Evolutionary conservation across 2,113 vertebrate genomes (phyloP).

Genomic region (Atherinomorus stipes): DNA sequence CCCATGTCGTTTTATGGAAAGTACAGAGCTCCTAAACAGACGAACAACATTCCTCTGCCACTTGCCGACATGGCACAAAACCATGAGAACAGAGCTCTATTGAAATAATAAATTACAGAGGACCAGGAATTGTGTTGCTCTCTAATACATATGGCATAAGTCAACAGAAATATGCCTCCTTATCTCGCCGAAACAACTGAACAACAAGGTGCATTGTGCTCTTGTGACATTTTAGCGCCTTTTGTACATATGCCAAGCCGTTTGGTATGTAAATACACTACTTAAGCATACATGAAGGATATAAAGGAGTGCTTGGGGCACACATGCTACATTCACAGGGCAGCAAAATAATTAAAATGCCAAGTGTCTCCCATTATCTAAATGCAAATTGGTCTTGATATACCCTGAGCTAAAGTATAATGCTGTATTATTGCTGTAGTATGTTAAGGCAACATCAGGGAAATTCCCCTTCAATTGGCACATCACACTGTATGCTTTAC

Average conservation of each 20-base stretch:
- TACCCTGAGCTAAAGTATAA: constrained; percentile 70
- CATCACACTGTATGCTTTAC: constrained; percentile 30
- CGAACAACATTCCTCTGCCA: constrained; percentile 58
- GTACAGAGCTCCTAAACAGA: constrained; percentile 56
- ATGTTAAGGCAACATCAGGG: constrained; percentile 25
- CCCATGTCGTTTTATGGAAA: constrained; percentile 63
- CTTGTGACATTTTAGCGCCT: constrained; percentile 65
- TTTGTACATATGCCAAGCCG: constrained; percentile 61
- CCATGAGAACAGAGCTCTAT: constrained; percentile 36
- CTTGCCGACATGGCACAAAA: constrained; percentile 42
- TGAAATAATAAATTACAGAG: constrained; percentile 47
- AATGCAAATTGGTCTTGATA: constrained; percentile 77
- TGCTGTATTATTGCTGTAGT: constrained; percentile 57
- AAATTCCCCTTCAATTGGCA: constrained; percentile 62
- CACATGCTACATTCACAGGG: constrained; percentile 69
- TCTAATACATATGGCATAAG: constrained; percentile 47
- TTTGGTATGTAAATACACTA: constrained; percentile 73
- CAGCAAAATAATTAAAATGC: constrained; percentile 80
- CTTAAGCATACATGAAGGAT: constrained; percentile 65
- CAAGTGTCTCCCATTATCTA: constrained; percentile 79
- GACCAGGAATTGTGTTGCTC: constrained; percentile 23
- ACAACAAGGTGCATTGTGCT: constrained; percentile 50
- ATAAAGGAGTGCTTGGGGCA: constrained; percentile 67
- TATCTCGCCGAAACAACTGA: constrained; percentile 62
- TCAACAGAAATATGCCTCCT: constrained; percentile 51